Base-by-base conservation (phyloP, 2,888 invertebrate genomes). In the Eristalinus sepulchralis region DNA sequence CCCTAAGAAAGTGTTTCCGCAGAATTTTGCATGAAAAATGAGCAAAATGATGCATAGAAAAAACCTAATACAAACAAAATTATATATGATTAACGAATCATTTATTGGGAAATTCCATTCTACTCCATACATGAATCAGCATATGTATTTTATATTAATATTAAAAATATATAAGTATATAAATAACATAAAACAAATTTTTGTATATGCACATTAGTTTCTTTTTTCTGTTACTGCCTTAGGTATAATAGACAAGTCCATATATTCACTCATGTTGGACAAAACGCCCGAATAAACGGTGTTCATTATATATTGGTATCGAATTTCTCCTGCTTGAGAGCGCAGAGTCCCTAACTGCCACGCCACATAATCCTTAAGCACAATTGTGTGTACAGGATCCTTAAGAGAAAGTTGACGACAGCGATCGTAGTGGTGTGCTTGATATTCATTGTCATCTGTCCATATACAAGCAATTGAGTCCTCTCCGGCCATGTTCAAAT, bases 361-460 rank as follows among this genome's bases (percentile, higher is more conserved):
- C 89, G 95, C 95, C 59, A 96, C 93, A 89, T 95, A 96, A 89
- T 95, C 95, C 88, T 95, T 94, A 68, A 98, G 93, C 81, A 96
- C 96, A 59, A 97, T 95, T 72, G 95, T 95, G 91, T 97, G 96
- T 22, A 98, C 96, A 36, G 97, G 97, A 93, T 98, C 98, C 72
- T 94, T 93, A 64, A 95, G 93, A 70, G 95, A 93, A 90, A 95
- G 94, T 89, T 95, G 95, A 67, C 95, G 94, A 77, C 91, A 91
- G 36, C 98, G 94, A 90, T 94, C 94, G 89, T 96, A 96, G 92
- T 97, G 97, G 89, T 96, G 95, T 39, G 95, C 95, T 80, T 92
- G 92, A 67, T 91, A 91, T 90, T 95, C 95, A 81, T 94, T 94
- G 88, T 94, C 94, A 53, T 94, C 94, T 72, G 89, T 85, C 39